phyloP scores from a whole-genome alignment of 2,888 invertebrate genomes.

The Drosophila falleni region DNA sequence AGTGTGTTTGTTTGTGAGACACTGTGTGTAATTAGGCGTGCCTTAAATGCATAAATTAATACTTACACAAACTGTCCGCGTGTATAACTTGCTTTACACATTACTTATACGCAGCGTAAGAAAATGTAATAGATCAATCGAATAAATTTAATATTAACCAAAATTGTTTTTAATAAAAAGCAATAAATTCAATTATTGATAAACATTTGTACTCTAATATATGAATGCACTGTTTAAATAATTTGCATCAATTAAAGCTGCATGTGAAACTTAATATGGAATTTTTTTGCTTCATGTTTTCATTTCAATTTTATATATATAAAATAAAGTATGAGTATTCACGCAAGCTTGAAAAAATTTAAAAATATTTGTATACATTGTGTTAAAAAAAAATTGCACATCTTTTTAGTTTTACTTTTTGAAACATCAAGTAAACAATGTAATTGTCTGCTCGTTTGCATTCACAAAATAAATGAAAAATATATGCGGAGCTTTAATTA shows the following conservation, averaged over 20 bases:
- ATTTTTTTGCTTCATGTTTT: neutral
- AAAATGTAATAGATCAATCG: slow-evolving; percentile 20
- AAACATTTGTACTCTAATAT: neutral
- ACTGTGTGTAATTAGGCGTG: slow-evolving; percentile 46
- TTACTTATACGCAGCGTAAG: slow-evolving; percentile 17
- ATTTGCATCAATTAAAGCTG: slow-evolving; percentile 10
- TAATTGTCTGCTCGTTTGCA: slow-evolving; percentile 5
- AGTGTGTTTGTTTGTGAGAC: slow-evolving; percentile 1
- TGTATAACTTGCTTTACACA: slow-evolving; percentile 7
- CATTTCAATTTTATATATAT: neutral
- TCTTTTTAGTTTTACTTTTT: neutral
- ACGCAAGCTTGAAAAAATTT: neutral
- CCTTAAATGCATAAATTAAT: slow-evolving; percentile 68
- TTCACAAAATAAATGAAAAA: too few species aligned
- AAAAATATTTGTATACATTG: neutral
- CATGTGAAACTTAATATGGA: neutral
- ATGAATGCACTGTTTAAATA: neutral
- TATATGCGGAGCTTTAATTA: slow-evolving; percentile 28
- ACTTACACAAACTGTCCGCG: slow-evolving; percentile 8
- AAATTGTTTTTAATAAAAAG: slow-evolving; percentile 1
- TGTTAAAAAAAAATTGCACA: neutral
- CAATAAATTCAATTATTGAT: slow-evolving; percentile 15
- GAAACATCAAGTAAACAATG: neutral
- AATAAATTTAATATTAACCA: slow-evolving; percentile 14
- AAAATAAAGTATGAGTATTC: neutral